phyloP scores from a whole-genome alignment of 2,888 invertebrate species.

The Tethea ocularis region DNA sequence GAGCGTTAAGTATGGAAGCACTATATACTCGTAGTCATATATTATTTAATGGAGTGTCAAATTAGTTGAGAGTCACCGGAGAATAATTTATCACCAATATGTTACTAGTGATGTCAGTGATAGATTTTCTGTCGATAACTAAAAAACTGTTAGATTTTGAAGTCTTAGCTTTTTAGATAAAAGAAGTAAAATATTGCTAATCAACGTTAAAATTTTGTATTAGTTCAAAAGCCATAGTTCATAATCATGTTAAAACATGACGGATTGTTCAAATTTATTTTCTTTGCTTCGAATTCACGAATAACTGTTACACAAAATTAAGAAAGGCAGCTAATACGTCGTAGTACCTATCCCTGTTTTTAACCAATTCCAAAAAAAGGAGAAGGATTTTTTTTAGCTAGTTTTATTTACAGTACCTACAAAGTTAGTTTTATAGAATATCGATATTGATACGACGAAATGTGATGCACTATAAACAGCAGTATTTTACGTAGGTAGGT shows the following conservation, averaged over 20 bases:
- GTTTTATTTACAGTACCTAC: too few species aligned
- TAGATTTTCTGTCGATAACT: not conserved
- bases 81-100: slow-evolving; percentile 1
- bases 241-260: too few species aligned
- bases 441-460: not conserved
- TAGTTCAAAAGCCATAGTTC: too few species aligned
- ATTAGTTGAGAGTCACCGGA: not conserved
- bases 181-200: too few species aligned
- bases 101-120: not conserved
- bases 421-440: not conserved
- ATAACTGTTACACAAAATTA: too few species aligned
- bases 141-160: not conserved
- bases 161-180: not conserved
- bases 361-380: too few species aligned
- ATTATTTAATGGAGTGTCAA: not conserved
- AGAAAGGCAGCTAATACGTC: too few species aligned
- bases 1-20: not conserved
- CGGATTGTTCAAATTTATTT: too few species aligned
- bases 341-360: too few species aligned
- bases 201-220: too few species aligned
- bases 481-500: not conserved
- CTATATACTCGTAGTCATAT: not conserved
- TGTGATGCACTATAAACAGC: not conserved
- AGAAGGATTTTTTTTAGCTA: too few species aligned
- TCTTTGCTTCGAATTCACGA: too few species aligned